Evolutionary conservation across 2,888 invertebrate genomes (phyloP).

Genomic region (Synergus laeviventris): DNA sequence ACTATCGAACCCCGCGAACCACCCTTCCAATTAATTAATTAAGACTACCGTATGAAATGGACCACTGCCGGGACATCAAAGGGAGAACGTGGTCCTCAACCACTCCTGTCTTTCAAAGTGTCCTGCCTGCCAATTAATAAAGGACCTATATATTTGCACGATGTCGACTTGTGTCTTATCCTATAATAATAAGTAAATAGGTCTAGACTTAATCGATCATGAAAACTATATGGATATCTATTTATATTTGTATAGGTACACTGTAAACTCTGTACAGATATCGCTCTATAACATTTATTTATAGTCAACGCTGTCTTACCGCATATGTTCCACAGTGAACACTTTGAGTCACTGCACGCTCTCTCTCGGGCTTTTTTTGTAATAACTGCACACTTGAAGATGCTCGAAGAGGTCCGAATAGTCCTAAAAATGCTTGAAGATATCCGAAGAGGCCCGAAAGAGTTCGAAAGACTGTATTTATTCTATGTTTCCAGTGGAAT

Average conservation of each 20-base stretch:
- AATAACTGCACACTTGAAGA: too few relatives aligned
- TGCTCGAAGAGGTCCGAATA: too few relatives aligned
- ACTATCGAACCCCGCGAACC: conserved; percentile 16
- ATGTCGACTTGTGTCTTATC: conserved; percentile 66
- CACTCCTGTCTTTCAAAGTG: conserved; percentile 63
- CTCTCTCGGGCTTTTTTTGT: too few relatives aligned
- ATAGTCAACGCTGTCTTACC: too few relatives aligned
- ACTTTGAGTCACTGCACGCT: too few relatives aligned
- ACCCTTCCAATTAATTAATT: conserved; percentile 71
- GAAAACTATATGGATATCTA: conserved; percentile 39
- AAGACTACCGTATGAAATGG: conserved; percentile 69
- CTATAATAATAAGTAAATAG: conserved; percentile 70
- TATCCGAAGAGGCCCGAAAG: too few relatives aligned
- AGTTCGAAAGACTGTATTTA: too few relatives aligned
- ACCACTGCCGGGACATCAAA: conserved; percentile 71
- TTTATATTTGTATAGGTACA: not conserved
- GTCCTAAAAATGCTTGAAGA: too few relatives aligned
- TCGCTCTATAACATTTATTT: too few relatives aligned
- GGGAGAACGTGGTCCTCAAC: conserved; percentile 62
- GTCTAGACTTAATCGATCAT: conserved; percentile 52
- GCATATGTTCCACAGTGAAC: too few relatives aligned
- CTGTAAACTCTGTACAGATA: too few relatives aligned
- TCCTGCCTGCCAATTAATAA: conserved; percentile 69
- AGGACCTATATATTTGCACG: conserved; percentile 68
- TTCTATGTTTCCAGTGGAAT: too few relatives aligned